phyloP scores from a whole-genome alignment of 1,140 invertebrate species.

The Pseudobourletiella spinata region DNA sequence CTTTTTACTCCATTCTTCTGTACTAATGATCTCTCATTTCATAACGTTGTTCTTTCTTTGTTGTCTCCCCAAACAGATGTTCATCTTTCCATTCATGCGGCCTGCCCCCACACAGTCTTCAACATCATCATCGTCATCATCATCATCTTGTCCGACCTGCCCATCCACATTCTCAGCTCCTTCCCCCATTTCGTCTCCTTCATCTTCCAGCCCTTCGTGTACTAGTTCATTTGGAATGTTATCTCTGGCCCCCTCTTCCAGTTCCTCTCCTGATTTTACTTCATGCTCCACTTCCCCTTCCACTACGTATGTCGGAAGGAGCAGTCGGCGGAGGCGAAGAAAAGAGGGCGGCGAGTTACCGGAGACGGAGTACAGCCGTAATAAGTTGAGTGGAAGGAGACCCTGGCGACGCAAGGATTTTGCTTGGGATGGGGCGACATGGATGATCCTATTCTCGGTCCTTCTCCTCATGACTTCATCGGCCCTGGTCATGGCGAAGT shows the following conservation, averaged over 20 bases:
- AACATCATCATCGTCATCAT: too few species aligned
- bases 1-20: neutral
- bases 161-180: neutral
- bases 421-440: neutral
- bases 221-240: neutral
- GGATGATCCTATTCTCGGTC: neutral
- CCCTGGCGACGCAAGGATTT: neutral
- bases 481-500: slow-evolving; percentile 17
- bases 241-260: neutral
- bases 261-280: neutral
- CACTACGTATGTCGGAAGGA: neutral
- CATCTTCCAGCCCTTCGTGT: neutral
- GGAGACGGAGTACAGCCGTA: too few species aligned
- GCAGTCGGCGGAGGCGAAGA: neutral
- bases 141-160: neutral
- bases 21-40: neutral
- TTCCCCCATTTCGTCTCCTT: slow-evolving; percentile 7
- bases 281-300: neutral
- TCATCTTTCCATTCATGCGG: slow-evolving; percentile 9
- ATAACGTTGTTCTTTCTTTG: slow-evolving; percentile 1
- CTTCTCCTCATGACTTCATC: slow-evolving; percentile 15
- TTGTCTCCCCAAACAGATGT: slow-evolving; percentile 1
- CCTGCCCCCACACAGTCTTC: too few species aligned
- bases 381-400: neutral
- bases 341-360: too few species aligned